These are phyloP conservation scores for Onthophagus sagittarius DNA, from an alignment of 2,888 invertebrate species.

Conservation along the genomic window DNA sequence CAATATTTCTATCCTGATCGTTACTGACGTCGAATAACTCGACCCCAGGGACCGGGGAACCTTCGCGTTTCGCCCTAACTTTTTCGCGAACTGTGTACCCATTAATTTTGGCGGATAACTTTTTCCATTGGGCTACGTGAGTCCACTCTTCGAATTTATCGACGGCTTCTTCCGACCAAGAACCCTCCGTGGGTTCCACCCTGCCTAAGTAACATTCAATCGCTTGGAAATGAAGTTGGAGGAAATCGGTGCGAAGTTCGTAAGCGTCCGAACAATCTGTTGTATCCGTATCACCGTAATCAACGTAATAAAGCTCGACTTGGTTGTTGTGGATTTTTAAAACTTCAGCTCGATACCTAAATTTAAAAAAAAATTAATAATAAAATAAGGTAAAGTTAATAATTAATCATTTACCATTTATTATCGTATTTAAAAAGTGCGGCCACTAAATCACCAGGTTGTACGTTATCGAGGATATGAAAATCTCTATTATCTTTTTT, in stretches of 20 bases:
- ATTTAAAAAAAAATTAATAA: not conserved
- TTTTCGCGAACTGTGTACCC: conserved; percentile 61
- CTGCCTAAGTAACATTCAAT: conserved; percentile 82
- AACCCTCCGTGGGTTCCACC: conserved; percentile 53
- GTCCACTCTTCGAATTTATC: conserved; percentile 67
- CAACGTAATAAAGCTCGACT: conserved; percentile 75
- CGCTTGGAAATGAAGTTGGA: conserved; percentile 74
- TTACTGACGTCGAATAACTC: conserved; percentile 69
- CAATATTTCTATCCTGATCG: conserved; percentile 61
- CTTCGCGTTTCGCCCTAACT: conserved; percentile 55
- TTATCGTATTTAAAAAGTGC: conserved; percentile 77
- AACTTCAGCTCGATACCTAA: conserved; percentile 58
- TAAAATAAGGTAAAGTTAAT: not conserved
- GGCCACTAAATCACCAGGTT: conserved; percentile 77
- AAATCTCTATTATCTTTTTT: conserved; percentile 59
- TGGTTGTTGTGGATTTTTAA: conserved; percentile 59
- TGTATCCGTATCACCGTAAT: conserved; percentile 81
- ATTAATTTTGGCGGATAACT: conserved; percentile 70
- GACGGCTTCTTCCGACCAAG: conserved; percentile 62
- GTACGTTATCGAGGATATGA: conserved; percentile 55
- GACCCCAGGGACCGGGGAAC: conserved; percentile 73
- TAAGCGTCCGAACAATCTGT: conserved; percentile 63
- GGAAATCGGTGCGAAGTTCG: conserved; percentile 71
- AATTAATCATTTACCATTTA: conserved; percentile 63
- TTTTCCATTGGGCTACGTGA: conserved; percentile 77